These are phyloP conservation scores for Capromys pilorides DNA, from an alignment of 2,797 vertebrate species.

Conservation along the genomic window DNA sequence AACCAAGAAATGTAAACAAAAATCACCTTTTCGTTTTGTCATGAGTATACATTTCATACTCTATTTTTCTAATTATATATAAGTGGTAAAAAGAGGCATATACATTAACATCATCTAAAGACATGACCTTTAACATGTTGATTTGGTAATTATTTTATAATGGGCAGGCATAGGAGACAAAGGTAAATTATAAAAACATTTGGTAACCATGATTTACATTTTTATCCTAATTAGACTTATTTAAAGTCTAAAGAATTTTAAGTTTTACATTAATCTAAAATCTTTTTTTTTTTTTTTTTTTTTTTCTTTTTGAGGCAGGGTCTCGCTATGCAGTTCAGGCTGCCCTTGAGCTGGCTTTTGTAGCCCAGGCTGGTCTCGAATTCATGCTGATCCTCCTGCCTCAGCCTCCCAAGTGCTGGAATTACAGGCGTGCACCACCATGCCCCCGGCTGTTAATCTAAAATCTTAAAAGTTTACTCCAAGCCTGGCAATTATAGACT, in stretches of 20 bases:
- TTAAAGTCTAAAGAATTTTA: conserved; percentile 1
- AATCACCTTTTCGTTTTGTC: background rate
- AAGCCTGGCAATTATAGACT: background rate
- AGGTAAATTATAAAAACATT: conserved; percentile 8
- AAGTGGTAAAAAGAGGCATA: conserved; percentile 16
- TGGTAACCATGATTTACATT: conserved; percentile 5
- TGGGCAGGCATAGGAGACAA: background rate
- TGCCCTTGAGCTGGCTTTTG: too few relatives aligned
- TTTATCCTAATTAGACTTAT: conserved; percentile 41
- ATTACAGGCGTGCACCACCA: too few relatives aligned
- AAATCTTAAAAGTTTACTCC: conserved; percentile 14
- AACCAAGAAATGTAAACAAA: background rate
- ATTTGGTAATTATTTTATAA: background rate
- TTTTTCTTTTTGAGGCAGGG: too few relatives aligned
- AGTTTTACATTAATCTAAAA: conserved; percentile 31
- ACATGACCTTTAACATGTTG: background rate
- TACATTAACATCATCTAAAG: conserved; percentile 4
- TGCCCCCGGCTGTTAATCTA: background rate
- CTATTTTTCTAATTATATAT: conserved; percentile 6
- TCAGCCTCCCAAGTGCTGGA: too few relatives aligned
- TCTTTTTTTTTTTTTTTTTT: background rate
- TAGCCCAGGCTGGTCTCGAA: too few relatives aligned
- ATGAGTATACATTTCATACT: background rate
- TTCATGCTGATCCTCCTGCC: too few relatives aligned
- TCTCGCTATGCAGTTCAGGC: too few relatives aligned